phyloP scores from a whole-genome alignment of 2,797 vertebrate species.

The Gallinago nigripennis region DNA sequence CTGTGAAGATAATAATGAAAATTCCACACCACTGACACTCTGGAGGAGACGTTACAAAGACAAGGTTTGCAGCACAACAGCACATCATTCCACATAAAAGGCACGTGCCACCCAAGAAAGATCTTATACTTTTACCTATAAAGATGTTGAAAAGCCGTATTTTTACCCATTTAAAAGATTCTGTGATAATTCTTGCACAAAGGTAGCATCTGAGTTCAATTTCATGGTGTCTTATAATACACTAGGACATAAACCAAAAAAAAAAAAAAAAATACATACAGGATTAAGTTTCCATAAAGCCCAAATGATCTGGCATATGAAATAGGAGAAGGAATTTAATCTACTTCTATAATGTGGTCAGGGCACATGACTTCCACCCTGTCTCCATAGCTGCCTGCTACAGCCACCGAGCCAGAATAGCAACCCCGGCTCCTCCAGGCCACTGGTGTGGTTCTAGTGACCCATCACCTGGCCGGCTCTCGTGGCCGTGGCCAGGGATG shows the following conservation, averaged over 20 bases:
- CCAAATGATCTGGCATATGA: slow-evolving; percentile 38
- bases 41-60: slow-evolving; percentile 16
- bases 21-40: slow-evolving; percentile 6
- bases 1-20: slow-evolving; percentile 38
- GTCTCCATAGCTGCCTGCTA: slow-evolving; percentile 18
- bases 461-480: not conserved
- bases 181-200: slow-evolving; percentile 21
- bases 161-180: slow-evolving; percentile 2
- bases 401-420: not conserved
- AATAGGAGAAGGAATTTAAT: slow-evolving; percentile 60
- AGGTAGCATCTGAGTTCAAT: slow-evolving; percentile 48
- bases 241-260: slow-evolving; percentile 41
- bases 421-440: not conserved
- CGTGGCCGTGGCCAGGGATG: accelerated
- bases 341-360: slow-evolving; percentile 34
- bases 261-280: slow-evolving; percentile 40
- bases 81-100: not conserved
- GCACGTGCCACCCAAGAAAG: slow-evolving; percentile 6
- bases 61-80: slow-evolving; percentile 11
- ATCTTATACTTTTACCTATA: not conserved
- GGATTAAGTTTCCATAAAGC: slow-evolving; percentile 56
- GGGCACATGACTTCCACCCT: slow-evolving; percentile 47
- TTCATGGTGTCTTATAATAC: slow-evolving; percentile 42
- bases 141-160: not conserved
- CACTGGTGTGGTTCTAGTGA: not conserved